phyloP scores from a whole-genome alignment of 2,113 vertebrate species.

The Grammomys dolichurus region DNA sequence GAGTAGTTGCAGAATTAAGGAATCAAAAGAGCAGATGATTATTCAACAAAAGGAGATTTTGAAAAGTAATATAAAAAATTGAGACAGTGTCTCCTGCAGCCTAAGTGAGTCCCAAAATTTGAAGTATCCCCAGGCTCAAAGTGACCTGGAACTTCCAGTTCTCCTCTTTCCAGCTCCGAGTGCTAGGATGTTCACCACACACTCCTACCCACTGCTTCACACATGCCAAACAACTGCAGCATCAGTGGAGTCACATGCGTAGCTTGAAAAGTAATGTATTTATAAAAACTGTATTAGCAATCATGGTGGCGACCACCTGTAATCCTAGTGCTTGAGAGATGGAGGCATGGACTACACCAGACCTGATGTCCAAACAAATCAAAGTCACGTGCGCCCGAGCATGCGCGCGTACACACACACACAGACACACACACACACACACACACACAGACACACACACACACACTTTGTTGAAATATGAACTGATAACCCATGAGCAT shows the following conservation, averaged over 20 bases:
- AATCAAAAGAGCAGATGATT: constrained; percentile 36
- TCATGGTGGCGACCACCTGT: not conserved
- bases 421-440: not conserved
- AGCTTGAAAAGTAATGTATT: not conserved
- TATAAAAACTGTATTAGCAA: not conserved
- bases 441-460: not conserved
- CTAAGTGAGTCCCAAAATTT: too few relatives aligned
- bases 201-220: not conserved
- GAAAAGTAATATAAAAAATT: not conserved
- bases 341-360: not conserved
- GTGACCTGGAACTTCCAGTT: not conserved
- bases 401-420: not conserved
- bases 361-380: not conserved
- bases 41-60: constrained; percentile 41
- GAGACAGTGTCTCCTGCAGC: not conserved
- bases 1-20: constrained; percentile 36
- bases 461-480: not conserved
- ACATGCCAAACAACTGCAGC: not conserved
- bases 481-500: not conserved
- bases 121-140: not conserved
- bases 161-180: not conserved
- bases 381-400: not conserved
- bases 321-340: not conserved
- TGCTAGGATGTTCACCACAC: not conserved
- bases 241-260: too few relatives aligned